A percentile compares a stretch with the other conserved stretches of the same genome.
Conservation (phyloP, 2,797 vertebrate genomes). For the Liasis olivaceus region DNA sequence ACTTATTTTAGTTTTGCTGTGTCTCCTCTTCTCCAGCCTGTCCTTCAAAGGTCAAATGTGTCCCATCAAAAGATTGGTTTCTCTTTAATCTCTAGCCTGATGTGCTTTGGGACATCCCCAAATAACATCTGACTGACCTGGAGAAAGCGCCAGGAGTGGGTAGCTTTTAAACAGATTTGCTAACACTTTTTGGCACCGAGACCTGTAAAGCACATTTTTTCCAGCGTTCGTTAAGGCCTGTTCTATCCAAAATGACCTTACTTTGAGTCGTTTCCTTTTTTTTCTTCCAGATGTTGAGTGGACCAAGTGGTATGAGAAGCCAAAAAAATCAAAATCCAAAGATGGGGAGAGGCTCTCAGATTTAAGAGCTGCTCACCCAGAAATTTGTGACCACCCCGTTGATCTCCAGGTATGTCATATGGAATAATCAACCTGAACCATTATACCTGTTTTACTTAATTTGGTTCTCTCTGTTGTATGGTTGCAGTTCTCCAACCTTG, state of each 20-base stretch:
- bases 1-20: conserved; percentile 29
- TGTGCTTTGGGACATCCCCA: conserved; percentile 20
- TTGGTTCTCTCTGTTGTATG: fast-evolving
- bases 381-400: conserved; percentile 85
- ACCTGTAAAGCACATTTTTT: not conserved
- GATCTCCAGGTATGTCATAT: conserved; percentile 85
- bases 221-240: not conserved
- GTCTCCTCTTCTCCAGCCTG: not conserved
- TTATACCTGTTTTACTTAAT: not conserved
- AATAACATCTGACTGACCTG: conserved; percentile 31
- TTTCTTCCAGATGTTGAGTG: conserved; percentile 86
- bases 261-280: conserved; percentile 25
- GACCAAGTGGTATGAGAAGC: conserved; percentile 91
- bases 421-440: not conserved
- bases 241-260: conserved; percentile 22
- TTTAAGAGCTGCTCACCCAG: conserved; percentile 82
- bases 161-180: conserved; percentile 8
- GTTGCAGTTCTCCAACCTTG: too few relatives aligned
- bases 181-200: conserved; percentile 37
- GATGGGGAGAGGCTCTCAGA: conserved; percentile 91
- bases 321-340: conserved; percentile 81
- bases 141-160: conserved; percentile 30
- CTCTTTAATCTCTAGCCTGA: not conserved
- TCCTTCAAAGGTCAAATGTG: not conserved
- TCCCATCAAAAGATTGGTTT: not conserved